phyloP scores from a whole-genome alignment of 2,888 invertebrate genomes.

The Sarcophaga subvicina region DNA sequence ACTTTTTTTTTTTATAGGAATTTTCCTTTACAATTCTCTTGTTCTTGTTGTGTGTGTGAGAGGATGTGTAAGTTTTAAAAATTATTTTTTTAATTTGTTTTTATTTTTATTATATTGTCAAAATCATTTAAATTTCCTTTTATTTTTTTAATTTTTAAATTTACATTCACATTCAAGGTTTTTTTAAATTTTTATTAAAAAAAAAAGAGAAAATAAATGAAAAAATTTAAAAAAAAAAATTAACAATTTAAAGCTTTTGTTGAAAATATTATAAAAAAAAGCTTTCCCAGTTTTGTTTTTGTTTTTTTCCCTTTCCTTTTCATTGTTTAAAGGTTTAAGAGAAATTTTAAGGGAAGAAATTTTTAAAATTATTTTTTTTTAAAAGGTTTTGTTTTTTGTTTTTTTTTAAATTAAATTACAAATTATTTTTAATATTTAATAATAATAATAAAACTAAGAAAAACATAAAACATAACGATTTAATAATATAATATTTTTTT shows the following conservation, averaged over 20 bases:
- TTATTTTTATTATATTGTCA: conserved; percentile 60
- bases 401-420: neutral
- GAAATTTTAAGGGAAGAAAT: neutral
- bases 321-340: neutral
- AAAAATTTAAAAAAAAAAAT: conserved; percentile 35
- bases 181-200: conserved; percentile 11
- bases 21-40: conserved; percentile 55
- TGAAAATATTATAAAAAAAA: neutral
- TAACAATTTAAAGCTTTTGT: conserved; percentile 44
- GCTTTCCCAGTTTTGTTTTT: neutral
- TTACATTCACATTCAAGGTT: conserved; percentile 5
- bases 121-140: conserved; percentile 52
- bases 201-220: conserved; percentile 16
- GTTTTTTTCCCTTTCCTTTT: too few relatives aligned
- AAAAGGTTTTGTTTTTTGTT: neutral
- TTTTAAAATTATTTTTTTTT: neutral
- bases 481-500: conserved; percentile 1
- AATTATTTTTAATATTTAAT: conserved; percentile 7
- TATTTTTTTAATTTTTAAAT: conserved; percentile 25
- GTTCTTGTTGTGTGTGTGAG: conserved; percentile 58
- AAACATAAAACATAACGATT: conserved; percentile 52
- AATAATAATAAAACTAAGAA: conserved; percentile 56
- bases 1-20: conserved; percentile 66
- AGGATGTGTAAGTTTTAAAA: conserved; percentile 61
- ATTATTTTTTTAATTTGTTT: conserved; percentile 53